A percentile compares a stretch with the other conserved stretches of the same genome.
Evolutionary conservation across 2,888 invertebrate species (phyloP).

Genomic region (Melanargia galathea): DNA sequence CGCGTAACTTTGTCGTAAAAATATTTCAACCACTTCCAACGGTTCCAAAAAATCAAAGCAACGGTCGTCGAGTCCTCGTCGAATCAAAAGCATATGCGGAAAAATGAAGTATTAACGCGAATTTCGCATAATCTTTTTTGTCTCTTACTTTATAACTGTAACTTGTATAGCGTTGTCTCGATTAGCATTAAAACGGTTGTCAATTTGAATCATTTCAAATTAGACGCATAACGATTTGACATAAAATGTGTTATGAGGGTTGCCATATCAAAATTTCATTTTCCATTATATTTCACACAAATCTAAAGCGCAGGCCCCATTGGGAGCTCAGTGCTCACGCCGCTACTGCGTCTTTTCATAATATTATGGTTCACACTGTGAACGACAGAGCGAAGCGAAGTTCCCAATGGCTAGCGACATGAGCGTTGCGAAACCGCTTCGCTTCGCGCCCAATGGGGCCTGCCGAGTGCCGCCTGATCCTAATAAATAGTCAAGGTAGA

Average conservation of each 20-base stretch:
- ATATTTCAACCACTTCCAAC: constrained; percentile 36
- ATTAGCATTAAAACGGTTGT: constrained; percentile 40
- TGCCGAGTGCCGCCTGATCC: too few species aligned
- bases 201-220: constrained; percentile 41
- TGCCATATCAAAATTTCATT: constrained; percentile 21
- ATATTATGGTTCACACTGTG: too few species aligned
- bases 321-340: too few species aligned
- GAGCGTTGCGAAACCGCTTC: too few species aligned
- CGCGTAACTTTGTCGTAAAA: constrained; percentile 25
- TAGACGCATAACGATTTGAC: constrained; percentile 43
- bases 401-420: too few species aligned
- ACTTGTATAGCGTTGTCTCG: constrained; percentile 44
- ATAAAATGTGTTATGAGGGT: constrained; percentile 24
- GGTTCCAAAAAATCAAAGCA: constrained; percentile 63
- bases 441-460: too few species aligned
- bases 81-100: constrained; percentile 45
- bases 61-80: constrained; percentile 64
- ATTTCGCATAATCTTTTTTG: constrained; percentile 1
- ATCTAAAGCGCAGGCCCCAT: too few species aligned
- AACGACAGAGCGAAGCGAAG: too few species aligned
- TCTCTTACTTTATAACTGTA: constrained; percentile 34
- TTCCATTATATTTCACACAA: not conserved
- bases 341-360: too few species aligned
- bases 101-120: constrained; percentile 40
- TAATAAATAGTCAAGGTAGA: too few species aligned